Evolutionary conservation across 1,140 invertebrate species (phyloP), one percentile per base, ranked within the genome.

Genomic region (Helicoverpa zea): DNA sequence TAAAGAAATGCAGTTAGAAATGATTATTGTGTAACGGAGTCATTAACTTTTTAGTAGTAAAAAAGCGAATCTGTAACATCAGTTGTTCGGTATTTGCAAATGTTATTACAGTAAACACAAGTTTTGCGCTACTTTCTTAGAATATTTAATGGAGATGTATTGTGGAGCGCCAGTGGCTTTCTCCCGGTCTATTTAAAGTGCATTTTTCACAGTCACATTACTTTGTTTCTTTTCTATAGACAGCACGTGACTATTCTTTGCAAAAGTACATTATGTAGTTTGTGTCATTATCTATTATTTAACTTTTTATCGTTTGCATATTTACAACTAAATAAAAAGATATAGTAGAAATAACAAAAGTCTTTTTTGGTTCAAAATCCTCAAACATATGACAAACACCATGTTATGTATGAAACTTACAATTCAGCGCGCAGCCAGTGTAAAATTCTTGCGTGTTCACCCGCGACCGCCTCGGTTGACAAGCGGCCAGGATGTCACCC

Each of bases 1-100:
- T 81, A 84, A 81, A 79, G 72, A 84, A 84, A 84, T 75, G 58
- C 64, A 79, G 35, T 70, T 70, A 76, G 47, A 81, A 74, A 81
- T 75, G n/a, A 76, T 81, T 81, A 76, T 81, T 47, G 43, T 72
- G 70, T 68, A 77, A 81, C 77, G 49, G 11, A 7, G 51, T 76
- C 51, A 70, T 79, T 79, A 79, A 47, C 1, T 30, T 79, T 79
- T 70, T 77, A 64, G 30, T 12, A 16, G 4, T 12, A 58, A 49
- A 79, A 58, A 79, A 79, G 52, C 54, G 16, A 43, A 68, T 66
- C 51, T 70, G 63, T 47, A 79, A 58, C 64, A 79, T 47, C 35
- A 47, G 5, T 16, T 73, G 54, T 74, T 56, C 66, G 4, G 54
- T 54, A 51, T 49, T 29, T n/a, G 29, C 29, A 14, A 13, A 56